These are phyloP conservation scores for Caranx ignobilis DNA, from an alignment of 2,113 vertebrate genomes.

Conservation along the genomic window DNA sequence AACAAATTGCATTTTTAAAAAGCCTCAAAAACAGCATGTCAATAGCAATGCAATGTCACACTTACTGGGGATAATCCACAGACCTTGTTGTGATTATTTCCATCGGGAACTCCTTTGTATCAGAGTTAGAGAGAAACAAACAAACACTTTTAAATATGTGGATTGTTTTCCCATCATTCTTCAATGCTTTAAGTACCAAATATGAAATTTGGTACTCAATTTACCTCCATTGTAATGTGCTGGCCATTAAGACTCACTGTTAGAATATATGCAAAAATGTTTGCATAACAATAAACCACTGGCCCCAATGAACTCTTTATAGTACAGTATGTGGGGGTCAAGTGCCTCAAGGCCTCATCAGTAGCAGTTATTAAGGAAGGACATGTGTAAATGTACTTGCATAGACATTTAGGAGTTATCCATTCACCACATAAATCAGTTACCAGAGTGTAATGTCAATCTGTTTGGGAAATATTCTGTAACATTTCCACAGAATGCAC, in stretches of 20 bases:
- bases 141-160: neutral
- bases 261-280: no score
- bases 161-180: neutral
- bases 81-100: neutral
- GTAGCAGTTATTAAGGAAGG: neutral
- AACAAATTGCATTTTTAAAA: neutral
- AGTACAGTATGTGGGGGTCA: neutral
- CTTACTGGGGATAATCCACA: neutral
- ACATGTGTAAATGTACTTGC: neutral
- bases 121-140: no score
- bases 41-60: neutral
- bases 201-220: no score
- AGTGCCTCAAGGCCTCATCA: slow-evolving; percentile 6
- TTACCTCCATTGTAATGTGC: neutral
- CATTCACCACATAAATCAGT: neutral
- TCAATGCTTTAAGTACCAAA: neutral
- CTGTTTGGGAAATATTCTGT: neutral
- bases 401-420: neutral
- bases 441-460: neutral
- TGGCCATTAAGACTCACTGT: no score
- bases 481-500: neutral
- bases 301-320: neutral
- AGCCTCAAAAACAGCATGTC: neutral
- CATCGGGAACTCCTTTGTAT: neutral
- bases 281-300: neutral